Evolutionary conservation across 2,113 vertebrate genomes (phyloP).

Genomic region (Sphyrna mokarran): DNA sequence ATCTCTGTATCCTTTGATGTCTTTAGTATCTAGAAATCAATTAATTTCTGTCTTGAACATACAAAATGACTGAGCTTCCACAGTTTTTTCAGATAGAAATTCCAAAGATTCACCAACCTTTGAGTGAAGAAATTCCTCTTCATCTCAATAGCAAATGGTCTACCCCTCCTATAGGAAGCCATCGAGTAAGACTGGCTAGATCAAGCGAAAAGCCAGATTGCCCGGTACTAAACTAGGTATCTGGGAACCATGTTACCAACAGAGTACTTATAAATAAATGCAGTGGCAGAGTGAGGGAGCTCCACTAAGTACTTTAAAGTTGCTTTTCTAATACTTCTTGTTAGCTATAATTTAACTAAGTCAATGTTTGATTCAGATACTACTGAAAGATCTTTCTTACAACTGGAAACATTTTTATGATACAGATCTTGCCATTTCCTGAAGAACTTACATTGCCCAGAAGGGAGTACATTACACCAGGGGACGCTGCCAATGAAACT

Average conservation of each 20-base stretch:
- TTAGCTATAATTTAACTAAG: not conserved
- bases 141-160: no score
- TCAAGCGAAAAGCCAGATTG: no score
- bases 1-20: no score
- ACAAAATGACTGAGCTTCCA: no score
- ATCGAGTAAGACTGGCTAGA: no score
- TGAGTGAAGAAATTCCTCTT: no score
- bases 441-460: not conserved
- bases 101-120: no score
- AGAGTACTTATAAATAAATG: not conserved
- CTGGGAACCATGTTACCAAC: not conserved
- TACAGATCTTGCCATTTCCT: constrained; percentile 30
- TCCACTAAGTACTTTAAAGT: not conserved
- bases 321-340: not conserved
- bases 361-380: not conserved
- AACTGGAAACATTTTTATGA: constrained; percentile 4
- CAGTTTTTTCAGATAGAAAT: no score
- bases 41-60: no score
- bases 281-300: not conserved
- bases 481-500: not conserved
- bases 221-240: no score
- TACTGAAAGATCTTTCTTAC: not conserved
- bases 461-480: constrained; percentile 5
- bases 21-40: no score
- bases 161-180: no score